Percentiles rank a stretch among this genome's conserved stretches.
phyloP scores from a whole-genome alignment of 2,888 invertebrate species.

The Lasioglossum zephyrum region DNA sequence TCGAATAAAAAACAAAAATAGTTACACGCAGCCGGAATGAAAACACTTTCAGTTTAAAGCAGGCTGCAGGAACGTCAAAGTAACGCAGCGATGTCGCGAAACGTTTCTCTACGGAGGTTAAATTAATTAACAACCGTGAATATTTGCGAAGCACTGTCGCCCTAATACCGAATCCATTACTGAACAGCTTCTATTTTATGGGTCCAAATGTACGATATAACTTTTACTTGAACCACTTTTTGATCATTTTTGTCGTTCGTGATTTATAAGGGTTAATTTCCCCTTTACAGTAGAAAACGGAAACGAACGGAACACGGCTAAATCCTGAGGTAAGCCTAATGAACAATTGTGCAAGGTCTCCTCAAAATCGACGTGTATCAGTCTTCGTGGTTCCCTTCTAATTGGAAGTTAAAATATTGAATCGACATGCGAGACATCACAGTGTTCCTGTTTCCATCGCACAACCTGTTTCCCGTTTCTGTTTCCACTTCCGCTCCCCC shows the following conservation, averaged over 20 bases:
- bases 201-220: too few relatives aligned
- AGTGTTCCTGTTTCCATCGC: conserved; percentile 42
- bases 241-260: too few relatives aligned
- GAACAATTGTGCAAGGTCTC: too few relatives aligned
- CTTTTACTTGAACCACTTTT: too few relatives aligned
- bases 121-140: conserved; percentile 16
- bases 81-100: background rate
- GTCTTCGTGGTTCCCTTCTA: too few relatives aligned
- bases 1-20: background rate
- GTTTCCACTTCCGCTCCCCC: conserved; percentile 41
- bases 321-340: too few relatives aligned
- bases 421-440: conserved; percentile 27
- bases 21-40: background rate
- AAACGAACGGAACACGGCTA: too few relatives aligned
- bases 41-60: conserved; percentile 24
- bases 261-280: too few relatives aligned
- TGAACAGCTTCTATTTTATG: background rate
- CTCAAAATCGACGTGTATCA: too few relatives aligned
- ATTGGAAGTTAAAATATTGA: conserved; percentile 41
- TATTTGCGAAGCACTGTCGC: background rate
- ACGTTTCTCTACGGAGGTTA: background rate
- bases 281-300: too few relatives aligned
- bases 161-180: background rate
- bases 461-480: conserved; percentile 29
- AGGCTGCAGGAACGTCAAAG: conserved; percentile 19